phyloP scores from a whole-genome alignment of 2,797 vertebrate species.

The Girardinus metallicus region DNA sequence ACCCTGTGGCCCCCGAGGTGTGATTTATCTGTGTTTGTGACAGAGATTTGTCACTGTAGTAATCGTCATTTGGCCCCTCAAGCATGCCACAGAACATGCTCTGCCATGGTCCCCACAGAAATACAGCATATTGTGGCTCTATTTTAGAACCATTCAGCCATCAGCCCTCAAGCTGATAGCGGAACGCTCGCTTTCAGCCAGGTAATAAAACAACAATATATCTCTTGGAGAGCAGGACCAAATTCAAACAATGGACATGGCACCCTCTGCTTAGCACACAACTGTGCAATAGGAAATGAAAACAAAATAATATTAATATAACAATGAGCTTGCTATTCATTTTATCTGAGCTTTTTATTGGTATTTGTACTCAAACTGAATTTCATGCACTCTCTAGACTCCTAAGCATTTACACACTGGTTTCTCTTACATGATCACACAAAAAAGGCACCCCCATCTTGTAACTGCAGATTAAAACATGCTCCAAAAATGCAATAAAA shows the following conservation, averaged over 20 bases:
- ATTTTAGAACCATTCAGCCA: slow-evolving; percentile 43
- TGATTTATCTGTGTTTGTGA: slow-evolving; percentile 52
- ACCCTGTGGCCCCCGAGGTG: slow-evolving; percentile 41
- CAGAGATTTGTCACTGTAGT: slow-evolving; percentile 55
- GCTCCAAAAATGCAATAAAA: slow-evolving; percentile 40
- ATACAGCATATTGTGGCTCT: slow-evolving; percentile 34
- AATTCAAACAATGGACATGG: slow-evolving; percentile 10
- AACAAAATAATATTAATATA: slow-evolving; percentile 3
- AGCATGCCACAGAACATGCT: slow-evolving; percentile 31
- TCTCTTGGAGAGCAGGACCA: slow-evolving; percentile 20
- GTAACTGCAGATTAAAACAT: slow-evolving; percentile 31
- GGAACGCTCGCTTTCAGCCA: slow-evolving; percentile 34
- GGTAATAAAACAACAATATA: slow-evolving; percentile 40
- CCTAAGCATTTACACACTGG: slow-evolving; percentile 19
- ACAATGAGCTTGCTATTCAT: slow-evolving; percentile 13
- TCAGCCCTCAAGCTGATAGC: slow-evolving; percentile 26
- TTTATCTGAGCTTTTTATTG: slow-evolving; percentile 17
- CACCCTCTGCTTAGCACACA: not conserved
- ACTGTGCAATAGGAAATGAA: slow-evolving; percentile 18
- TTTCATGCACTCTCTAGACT: slow-evolving; percentile 4
- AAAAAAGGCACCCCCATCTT: slow-evolving; percentile 24
- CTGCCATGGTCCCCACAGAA: slow-evolving; percentile 41
- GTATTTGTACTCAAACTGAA: slow-evolving; percentile 14
- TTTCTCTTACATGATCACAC: slow-evolving; percentile 18
- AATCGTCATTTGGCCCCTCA: slow-evolving; percentile 38